phyloP scores from a whole-genome alignment of 2,797 vertebrate genomes.

The Chrysocyon brachyurus region DNA sequence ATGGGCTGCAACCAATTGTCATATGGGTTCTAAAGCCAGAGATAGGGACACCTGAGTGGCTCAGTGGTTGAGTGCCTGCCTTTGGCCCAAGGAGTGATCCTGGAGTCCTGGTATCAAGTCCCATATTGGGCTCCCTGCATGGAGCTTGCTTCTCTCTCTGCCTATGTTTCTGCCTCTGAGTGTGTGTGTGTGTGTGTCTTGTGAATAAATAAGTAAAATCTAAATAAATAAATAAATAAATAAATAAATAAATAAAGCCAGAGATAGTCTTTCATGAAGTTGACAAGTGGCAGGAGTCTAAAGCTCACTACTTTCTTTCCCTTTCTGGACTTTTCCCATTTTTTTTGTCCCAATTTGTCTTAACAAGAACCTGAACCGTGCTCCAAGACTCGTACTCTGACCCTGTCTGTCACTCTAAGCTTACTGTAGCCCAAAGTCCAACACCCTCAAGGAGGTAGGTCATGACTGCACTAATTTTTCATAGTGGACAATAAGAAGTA shows the following conservation, averaged over 20 bases:
- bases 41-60: too few relatives aligned
- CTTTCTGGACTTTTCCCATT: neutral
- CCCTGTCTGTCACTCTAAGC: neutral
- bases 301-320: neutral
- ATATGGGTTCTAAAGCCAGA: neutral
- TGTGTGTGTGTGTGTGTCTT: too few relatives aligned
- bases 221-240: neutral
- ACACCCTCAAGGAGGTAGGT: neutral
- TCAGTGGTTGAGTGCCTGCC: too few relatives aligned
- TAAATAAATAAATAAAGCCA: neutral
- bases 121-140: too few relatives aligned
- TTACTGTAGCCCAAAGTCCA: neutral
- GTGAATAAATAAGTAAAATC: too few relatives aligned
- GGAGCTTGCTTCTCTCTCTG: too few relatives aligned
- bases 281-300: neutral
- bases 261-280: neutral
- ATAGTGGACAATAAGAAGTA: fast-evolving
- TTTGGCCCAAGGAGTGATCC: too few relatives aligned
- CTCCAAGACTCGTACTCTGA: neutral
- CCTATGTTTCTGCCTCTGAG: too few relatives aligned
- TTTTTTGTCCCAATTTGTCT: neutral
- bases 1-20: neutral
- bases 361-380: neutral
- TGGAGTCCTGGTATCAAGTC: too few relatives aligned
- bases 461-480: neutral